phyloP scores from a whole-genome alignment of 2,888 invertebrate genomes.

The Athrips mouffetella region DNA sequence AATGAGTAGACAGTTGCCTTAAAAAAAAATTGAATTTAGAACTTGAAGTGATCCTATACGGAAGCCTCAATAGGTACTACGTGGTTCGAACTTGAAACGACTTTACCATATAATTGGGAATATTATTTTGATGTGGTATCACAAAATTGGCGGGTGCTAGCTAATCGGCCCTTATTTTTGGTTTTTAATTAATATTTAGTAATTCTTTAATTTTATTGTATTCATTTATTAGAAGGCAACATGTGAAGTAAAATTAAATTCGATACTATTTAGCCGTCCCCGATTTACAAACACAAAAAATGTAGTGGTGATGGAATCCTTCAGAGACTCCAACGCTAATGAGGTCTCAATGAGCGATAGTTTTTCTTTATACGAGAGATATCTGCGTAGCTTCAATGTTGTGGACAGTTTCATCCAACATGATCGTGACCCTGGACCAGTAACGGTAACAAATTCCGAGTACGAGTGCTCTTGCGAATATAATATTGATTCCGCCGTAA shows the following conservation, averaged over 20 bases:
- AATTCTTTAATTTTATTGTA: no score
- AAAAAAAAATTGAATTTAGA: no score
- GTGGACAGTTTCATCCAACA: conserved; percentile 49
- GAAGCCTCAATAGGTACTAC: no score
- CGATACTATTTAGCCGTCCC: background rate
- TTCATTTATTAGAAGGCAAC: no score
- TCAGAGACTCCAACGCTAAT: conserved; percentile 64
- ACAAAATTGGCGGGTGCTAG: no score
- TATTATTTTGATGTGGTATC: no score
- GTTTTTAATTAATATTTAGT: no score
- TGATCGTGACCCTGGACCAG: conserved; percentile 33
- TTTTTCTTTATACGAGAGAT: conserved; percentile 69
- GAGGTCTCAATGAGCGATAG: conserved; percentile 64
- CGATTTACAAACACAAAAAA: conserved; percentile 5
- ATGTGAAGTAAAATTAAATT: background rate
- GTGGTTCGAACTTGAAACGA: no score
- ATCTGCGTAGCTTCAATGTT: conserved; percentile 69
- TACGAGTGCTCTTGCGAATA: conserved; percentile 49
- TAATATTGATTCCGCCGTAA: conserved; percentile 57
- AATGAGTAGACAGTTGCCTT: no score
- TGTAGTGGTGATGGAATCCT: conserved; percentile 66
- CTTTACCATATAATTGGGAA: no score
- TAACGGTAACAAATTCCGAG: conserved; percentile 37
- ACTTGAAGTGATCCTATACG: no score
- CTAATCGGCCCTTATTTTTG: no score